phyloP scores from a whole-genome alignment of 2,113 vertebrate genomes.

The Neogobius melanostomus region DNA sequence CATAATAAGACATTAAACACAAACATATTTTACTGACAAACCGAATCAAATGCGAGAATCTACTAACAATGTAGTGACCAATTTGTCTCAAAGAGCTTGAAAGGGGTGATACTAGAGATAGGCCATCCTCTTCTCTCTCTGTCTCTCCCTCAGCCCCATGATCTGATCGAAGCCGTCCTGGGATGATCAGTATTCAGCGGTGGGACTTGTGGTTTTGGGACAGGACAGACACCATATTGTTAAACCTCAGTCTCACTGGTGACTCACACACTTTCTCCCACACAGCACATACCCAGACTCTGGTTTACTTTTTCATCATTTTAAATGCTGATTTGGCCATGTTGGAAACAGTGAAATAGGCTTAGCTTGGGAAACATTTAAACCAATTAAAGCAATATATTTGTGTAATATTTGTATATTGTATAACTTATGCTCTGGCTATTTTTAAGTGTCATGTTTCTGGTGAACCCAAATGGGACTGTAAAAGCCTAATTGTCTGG shows the following conservation, averaged over 20 bases:
- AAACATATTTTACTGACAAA: too few species aligned
- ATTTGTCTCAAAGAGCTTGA: too few species aligned
- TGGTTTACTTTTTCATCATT: not conserved
- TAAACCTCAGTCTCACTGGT: constrained; percentile 32
- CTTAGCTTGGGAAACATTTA: constrained; percentile 10
- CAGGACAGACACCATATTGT: constrained; percentile 23
- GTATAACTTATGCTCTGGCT: constrained; percentile 42
- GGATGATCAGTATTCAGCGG: constrained; percentile 57
- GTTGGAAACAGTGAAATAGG: constrained; percentile 19
- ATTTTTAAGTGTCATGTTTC: constrained; percentile 54
- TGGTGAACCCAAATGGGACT: constrained; percentile 42
- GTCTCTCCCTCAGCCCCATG: constrained; percentile 10
- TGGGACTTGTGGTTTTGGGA: constrained; percentile 42
- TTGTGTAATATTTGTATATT: constrained; percentile 60
- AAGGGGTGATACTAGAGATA: too few species aligned
- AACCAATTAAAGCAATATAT: constrained; percentile 52
- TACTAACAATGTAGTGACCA: too few species aligned
- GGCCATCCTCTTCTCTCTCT: not conserved
- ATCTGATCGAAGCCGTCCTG: too few species aligned
- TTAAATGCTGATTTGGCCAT: not conserved
- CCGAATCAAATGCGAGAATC: too few species aligned
- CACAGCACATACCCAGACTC: constrained; percentile 8
- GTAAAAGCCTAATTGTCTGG: constrained; percentile 45
- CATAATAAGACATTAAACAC: too few species aligned
- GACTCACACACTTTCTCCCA: constrained; percentile 22